These are phyloP conservation scores for Axinella damicornis DNA, from an alignment of 37 sponge, comb jelly and placozoan species.

Conservation along the genomic window DNA sequence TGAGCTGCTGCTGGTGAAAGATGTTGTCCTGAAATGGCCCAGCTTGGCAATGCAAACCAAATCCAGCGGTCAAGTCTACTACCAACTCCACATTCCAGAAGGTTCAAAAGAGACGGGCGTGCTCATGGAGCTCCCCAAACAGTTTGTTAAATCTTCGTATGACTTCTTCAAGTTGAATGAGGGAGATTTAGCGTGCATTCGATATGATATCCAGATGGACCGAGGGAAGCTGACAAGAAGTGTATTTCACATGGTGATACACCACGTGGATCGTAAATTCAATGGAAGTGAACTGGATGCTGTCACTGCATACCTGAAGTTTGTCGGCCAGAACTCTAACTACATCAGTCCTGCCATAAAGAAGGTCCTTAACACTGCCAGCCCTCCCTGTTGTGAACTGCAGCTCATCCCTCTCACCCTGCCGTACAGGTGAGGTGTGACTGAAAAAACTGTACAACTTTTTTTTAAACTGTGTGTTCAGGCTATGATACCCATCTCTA, in stretches of 20 bases:
- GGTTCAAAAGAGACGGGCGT: background rate
- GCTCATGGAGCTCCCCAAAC: background rate
- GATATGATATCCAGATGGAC: background rate
- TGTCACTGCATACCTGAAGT: slow-evolving; percentile 22
- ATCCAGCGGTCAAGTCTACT: slow-evolving; percentile 22
- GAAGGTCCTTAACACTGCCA: background rate
- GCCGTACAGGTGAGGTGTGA: slow-evolving; percentile 17
- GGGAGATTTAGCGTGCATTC: slow-evolving; percentile 28
- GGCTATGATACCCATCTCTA: too few relatives aligned
- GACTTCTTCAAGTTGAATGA: slow-evolving; percentile 13
- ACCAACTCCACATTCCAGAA: background rate
- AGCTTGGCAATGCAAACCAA: background rate
- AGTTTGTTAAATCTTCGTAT: slow-evolving; percentile 13
- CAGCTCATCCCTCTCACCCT: slow-evolving; percentile 37
- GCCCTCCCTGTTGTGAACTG: slow-evolving; percentile 5
- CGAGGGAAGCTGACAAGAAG: too few relatives aligned
- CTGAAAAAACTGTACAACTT: background rate
- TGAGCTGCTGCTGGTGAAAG: slow-evolving; percentile 23
- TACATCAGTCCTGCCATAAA: slow-evolving; percentile 14
- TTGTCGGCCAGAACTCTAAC: slow-evolving; percentile 17
- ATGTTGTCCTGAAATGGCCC: slow-evolving; percentile 40
- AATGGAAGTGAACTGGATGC: background rate
- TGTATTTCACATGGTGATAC: slow-evolving; percentile 45
- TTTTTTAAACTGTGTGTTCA: too few relatives aligned
- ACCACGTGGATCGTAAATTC: background rate